A percentile compares a stretch with the other conserved stretches of the same genome.
Conservation (phyloP, 1,140 invertebrate genomes). For the Papilio aristodemus region DNA sequence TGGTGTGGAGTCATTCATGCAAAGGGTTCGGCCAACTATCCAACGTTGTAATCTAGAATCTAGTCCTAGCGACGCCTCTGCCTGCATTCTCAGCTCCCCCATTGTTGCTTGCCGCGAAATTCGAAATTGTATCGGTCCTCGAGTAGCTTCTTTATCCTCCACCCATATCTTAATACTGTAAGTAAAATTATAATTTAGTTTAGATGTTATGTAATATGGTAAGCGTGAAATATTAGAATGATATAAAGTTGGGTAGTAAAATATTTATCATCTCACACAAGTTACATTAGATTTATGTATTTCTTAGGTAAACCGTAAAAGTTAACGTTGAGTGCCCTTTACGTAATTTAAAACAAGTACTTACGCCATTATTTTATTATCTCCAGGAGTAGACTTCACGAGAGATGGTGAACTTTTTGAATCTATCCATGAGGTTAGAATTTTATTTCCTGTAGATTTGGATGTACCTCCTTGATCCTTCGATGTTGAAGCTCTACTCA, state of each 20-base stretch:
- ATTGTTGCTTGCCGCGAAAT: constrained; percentile 49
- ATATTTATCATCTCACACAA: too few relatives aligned
- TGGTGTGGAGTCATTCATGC: constrained; percentile 53
- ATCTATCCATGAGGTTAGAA: neutral
- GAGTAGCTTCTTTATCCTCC: constrained; percentile 67
- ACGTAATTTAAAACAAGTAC: constrained; percentile 26
- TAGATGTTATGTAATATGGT: too few relatives aligned
- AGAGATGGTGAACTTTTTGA: neutral
- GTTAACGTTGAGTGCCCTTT: too few relatives aligned
- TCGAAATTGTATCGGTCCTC: constrained; percentile 57
- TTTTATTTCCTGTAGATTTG: constrained; percentile 2
- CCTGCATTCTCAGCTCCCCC: constrained; percentile 55
- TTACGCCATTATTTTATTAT: constrained; percentile 40
- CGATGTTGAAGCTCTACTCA: neutral
- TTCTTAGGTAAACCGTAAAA: too few relatives aligned
- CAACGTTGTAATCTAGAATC: constrained; percentile 75
- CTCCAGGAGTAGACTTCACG: neutral
- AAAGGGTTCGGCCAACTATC: constrained; percentile 66
- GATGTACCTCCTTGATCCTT: constrained; percentile 6
- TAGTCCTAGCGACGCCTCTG: constrained; percentile 53
- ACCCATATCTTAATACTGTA: constrained; percentile 68
- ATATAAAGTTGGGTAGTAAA: too few relatives aligned
- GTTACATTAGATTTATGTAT: too few relatives aligned
- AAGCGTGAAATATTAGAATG: too few relatives aligned
- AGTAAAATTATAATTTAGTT: constrained; percentile 25